Evolutionary conservation across 2,113 vertebrate species (phyloP), one percentile per base, ranked within the genome.

Genomic region (Platichthys stellatus): DNA sequence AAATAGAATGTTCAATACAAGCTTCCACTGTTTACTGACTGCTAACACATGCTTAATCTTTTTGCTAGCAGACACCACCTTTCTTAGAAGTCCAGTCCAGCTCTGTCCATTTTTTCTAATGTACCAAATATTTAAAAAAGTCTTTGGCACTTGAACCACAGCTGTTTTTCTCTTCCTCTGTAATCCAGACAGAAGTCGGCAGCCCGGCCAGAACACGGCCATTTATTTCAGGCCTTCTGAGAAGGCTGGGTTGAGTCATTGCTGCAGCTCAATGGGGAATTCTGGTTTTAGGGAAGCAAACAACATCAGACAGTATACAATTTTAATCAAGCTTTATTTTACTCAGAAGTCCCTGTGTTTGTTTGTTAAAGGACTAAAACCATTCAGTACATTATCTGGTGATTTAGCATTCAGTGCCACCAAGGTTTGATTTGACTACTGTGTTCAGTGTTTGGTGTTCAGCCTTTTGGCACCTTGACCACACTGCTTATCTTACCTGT

Each of bases 191-290:
- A 58, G 43, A 56, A 70, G 45, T 20, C 10, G 11, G 43, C 26
- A 60, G 61, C 38, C 38, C n/a, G 53, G 68, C 60, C 61, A 74
- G 66, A 31, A 20, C 21, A 21, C 65, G 56, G 58, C 61, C 67
- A 35, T 82, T 67, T 82, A 82, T 80, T 80, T 79, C 38, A 67
- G 53, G 76, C 47, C 59, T 81, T 75, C 78, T 81, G 75, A 78
- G 71, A 78, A 84, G 56, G 10, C 28, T 63, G 14, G 58, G 17
- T 54, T 77, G 76, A 80, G 67, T 76, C 76, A 82, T 66, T 17
- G 62, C 69, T 74, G 17, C 45, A 58, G 35, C 59, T 74, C 23
- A 12, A 5, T 56, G 28, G 23, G 14, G 59, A 35, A 15, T 11
- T 2, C 18, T 65, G 38, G 35, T 20, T 77, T 57, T 49, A 20